Base-by-base conservation (phyloP, 2,797 vertebrate genomes). In the Crocidura indochinensis region DNA sequence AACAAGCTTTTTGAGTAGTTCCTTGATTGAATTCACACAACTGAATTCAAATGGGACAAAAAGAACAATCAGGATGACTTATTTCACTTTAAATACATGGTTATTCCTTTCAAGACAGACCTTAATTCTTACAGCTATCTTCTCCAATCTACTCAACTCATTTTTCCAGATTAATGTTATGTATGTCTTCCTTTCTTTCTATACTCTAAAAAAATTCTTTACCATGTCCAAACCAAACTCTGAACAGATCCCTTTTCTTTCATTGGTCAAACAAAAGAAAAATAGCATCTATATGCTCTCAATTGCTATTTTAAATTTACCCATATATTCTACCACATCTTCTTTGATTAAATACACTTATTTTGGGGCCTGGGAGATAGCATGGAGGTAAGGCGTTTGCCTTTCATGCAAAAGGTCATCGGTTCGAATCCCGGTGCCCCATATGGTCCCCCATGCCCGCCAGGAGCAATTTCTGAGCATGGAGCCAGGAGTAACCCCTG, bases 1-100 rank as follows among this genome's bases (percentile, higher is more conserved):
- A 91, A 76, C 29, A 92, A 94, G 26, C 73, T 84, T 87, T 77
- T 49, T 67, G 72, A 92, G 9, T 56, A 53, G n/a, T 51, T 71
- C 51, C n/a, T 64, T 90, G 73, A 75, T 91, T 86, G 84, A 92
- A 69, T 46, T 15, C 17, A 88, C 38, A 10, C 26, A 51, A 26
- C 60, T 12, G 31, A 88, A 88, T 73, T 69, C 38, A 93, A 91
- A 15, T 80, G 27, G 31, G 22, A 76, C 47, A 69, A 93, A 91
- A 90, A 22, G 82, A 31, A 83, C 26, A 53, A 26, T 62, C 6
- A 49, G 19, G 12, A 77, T 67, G 65, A 68, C 11, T 65, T 44
- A 74, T 65, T 95, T 90, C 26, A 8, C 62, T 69, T 88, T 78
- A 69, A 80, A 91, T 60, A 77, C 11, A 26, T 10, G n/a, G 69